Base-by-base conservation (phyloP, 2,888 invertebrate species). In the Vandiemenella viatica region DNA sequence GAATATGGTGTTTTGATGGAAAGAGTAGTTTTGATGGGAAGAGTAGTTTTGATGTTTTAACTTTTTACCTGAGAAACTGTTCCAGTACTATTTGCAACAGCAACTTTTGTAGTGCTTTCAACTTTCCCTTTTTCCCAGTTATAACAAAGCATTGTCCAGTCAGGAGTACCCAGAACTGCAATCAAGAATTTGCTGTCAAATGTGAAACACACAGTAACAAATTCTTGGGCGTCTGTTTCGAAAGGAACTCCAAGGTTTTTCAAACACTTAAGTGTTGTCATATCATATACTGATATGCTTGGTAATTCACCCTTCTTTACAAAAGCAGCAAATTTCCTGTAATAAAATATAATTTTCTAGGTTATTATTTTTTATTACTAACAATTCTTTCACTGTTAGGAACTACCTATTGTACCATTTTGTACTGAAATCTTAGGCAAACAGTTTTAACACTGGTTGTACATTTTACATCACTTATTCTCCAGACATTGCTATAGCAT, bases 61-160 rank as follows among this genome's bases (percentile, higher is more conserved):
- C n/a, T n/a, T n/a, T 50, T 52, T 65, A 72, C 75, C 68, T 72
- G 77, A 56, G 66, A 72, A 16, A 86, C 74, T 4, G 81, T 73
- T 21, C 80, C 78, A 48, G 76, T 71, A 23, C 21, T 16, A 22
- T 5, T 7, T n/a, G n/a, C n/a, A 13, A 32, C 4, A n/a, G 32
- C n/a, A 13, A n/a, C 32, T 32, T 32, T 32, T 32, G 32, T 32
- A 4, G 32, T 13, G n/a, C 32, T 32, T 58, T 86, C 82, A 23
- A 88, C 74, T 64, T 84, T 83, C 10, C 83, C 83, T 62, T 80
- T 84, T 58, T 87, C 86, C 80, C 84, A 77, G 62, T 82, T 80
- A 71, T 87, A 85, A 67, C 82, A 79, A 60, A 87, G 73, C 67
- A 87, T 70, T 57, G 75, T 79, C 80, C 83, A 83, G 63, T 90